phyloP scores from a whole-genome alignment of 2,113 vertebrate species.

The Tetrao urogallus region DNA sequence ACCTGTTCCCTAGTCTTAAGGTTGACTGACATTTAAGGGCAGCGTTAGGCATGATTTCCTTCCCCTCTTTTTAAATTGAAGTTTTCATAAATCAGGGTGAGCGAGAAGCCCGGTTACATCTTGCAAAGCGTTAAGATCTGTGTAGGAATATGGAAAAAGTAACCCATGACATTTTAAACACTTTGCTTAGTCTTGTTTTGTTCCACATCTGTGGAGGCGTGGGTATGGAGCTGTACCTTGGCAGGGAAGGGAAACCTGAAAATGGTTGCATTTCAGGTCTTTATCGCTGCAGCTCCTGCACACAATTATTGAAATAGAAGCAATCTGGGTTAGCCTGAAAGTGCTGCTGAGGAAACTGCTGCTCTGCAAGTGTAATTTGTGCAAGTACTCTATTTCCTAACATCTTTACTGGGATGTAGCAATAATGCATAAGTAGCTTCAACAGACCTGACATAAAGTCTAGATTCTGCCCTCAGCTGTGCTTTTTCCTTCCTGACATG shows the following conservation, averaged over 20 bases:
- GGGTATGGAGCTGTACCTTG: not conserved
- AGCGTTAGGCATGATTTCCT: slow-evolving; percentile 60
- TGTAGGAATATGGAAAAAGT: slow-evolving; percentile 75
- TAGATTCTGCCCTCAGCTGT: not conserved
- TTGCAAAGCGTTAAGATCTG: slow-evolving; percentile 74
- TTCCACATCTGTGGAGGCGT: not conserved
- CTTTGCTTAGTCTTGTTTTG: slow-evolving; percentile 60
- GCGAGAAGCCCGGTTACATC: slow-evolving; percentile 71
- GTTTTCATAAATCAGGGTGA: slow-evolving; percentile 75
- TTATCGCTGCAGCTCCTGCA: slow-evolving; percentile 56
- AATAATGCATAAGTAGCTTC: not conserved
- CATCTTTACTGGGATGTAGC: not conserved
- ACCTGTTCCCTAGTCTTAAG: slow-evolving; percentile 68
- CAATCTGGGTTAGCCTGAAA: not conserved
- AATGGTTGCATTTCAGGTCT: slow-evolving; percentile 53
- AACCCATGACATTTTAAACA: slow-evolving; percentile 80
- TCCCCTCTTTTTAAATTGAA: slow-evolving; percentile 74
- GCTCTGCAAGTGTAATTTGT: not conserved
- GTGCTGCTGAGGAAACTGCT: not conserved
- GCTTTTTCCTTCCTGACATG: not conserved
- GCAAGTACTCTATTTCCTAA: not conserved
- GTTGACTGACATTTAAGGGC: slow-evolving; percentile 83
- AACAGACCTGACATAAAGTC: not conserved
- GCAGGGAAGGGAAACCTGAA: not conserved
- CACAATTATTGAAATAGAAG: slow-evolving; percentile 37